Evolutionary conservation across 2,797 vertebrate species (phyloP).

Genomic region (Coendou prehensilis): DNA sequence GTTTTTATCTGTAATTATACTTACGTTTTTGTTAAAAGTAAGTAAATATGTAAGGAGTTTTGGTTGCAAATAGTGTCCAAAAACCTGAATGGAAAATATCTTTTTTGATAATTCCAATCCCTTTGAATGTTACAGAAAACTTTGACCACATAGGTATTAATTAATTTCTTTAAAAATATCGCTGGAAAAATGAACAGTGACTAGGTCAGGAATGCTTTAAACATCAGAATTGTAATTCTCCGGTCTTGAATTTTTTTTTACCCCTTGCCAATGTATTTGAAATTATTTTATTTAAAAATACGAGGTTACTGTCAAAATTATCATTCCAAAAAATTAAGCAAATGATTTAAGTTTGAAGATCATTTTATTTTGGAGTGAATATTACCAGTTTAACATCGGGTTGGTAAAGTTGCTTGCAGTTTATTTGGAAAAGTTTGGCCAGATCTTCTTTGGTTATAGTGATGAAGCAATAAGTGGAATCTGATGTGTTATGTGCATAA

Average conservation of each 20-base stretch:
- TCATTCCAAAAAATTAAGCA: constrained; percentile 58
- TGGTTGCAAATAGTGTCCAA: constrained; percentile 9
- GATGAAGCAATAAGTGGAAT: constrained; percentile 60
- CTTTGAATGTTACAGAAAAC: constrained; percentile 46
- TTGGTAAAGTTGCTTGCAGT: constrained; percentile 66
- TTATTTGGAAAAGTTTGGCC: constrained; percentile 71
- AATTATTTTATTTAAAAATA: constrained; percentile 68
- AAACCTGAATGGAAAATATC: constrained; percentile 53
- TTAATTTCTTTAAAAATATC: constrained; percentile 70
- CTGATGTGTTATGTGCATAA: constrained; percentile 62
- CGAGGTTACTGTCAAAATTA: constrained; percentile 20
- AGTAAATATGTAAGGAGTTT: constrained; percentile 50
- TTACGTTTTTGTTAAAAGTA: constrained; percentile 68
- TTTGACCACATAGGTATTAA: constrained; percentile 68
- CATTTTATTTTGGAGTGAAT: constrained; percentile 67
- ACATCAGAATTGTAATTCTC: background rate
- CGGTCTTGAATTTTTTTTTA: background rate
- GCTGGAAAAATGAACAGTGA: constrained; percentile 54
- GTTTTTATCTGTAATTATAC: constrained; percentile 59
- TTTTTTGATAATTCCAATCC: constrained; percentile 57
- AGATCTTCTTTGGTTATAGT: constrained; percentile 60
- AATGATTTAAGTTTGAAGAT: constrained; percentile 68
- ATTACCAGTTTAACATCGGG: constrained; percentile 1
- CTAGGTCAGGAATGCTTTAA: constrained; percentile 58
- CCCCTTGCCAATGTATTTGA: background rate